Conservation (phyloP, 2,113 vertebrate species). For the Labrus mixtus region DNA sequence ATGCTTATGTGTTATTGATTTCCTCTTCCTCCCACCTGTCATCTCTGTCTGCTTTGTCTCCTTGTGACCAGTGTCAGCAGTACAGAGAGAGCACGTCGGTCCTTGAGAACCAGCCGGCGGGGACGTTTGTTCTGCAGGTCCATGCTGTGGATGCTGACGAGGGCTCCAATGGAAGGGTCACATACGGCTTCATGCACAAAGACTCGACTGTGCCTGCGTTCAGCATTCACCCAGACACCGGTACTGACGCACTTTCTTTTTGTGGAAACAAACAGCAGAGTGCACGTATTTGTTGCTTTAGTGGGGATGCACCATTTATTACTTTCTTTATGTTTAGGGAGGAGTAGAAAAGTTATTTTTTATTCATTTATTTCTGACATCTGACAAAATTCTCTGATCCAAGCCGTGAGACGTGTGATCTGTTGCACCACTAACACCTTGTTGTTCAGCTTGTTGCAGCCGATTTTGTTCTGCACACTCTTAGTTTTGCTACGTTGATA, state of each 20-base stretch:
- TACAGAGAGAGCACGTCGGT: conserved; percentile 88
- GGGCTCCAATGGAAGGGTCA: conserved; percentile 90
- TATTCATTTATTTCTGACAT: no score
- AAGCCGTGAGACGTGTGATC: no score
- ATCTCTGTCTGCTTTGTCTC: conserved; percentile 1
- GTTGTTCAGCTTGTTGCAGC: no score
- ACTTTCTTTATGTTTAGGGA: no score
- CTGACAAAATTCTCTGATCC: no score
- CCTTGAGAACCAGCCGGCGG: conserved; percentile 90
- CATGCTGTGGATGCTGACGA: conserved; percentile 91
- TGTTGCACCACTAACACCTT: no score
- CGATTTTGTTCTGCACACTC: no score
- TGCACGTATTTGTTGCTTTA: no score
- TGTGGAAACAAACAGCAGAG: no score
- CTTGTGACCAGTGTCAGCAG: conserved; percentile 85
- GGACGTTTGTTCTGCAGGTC: conserved; percentile 89
- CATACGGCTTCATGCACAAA: conserved; percentile 92
- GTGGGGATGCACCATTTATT: no score
- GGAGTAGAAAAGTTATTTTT: no score
- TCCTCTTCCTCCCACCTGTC: conserved; percentile 14
- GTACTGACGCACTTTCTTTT: conserved; percentile 68
- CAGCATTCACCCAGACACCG: conserved; percentile 90
- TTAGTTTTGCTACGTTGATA: no score
- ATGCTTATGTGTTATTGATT: neutral
- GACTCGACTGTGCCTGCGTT: conserved; percentile 89